These are phyloP conservation scores for Notarius quadriscutis DNA, from an alignment of 2,113 vertebrate genomes.

Conservation along the genomic window DNA sequence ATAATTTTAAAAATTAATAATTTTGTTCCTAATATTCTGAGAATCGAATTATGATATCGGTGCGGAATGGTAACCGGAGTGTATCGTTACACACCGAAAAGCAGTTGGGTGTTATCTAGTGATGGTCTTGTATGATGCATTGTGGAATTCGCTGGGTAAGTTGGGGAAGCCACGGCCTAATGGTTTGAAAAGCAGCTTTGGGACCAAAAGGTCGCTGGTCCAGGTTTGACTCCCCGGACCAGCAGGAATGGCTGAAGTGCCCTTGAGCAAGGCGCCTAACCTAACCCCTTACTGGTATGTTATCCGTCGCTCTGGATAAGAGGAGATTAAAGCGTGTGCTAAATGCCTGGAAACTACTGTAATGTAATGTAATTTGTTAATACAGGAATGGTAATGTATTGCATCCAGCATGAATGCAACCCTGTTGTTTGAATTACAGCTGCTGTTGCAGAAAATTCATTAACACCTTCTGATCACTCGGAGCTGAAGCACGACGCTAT, in stretches of 20 bases:
- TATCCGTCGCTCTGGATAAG: too few species aligned
- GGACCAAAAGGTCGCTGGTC: too few species aligned
- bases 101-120: neutral
- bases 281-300: too few species aligned
- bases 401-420: neutral
- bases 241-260: too few species aligned
- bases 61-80: neutral
- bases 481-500: neutral
- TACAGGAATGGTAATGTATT: neutral
- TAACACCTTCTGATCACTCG: neutral
- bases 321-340: too few species aligned
- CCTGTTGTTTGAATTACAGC: neutral
- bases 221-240: too few species aligned
- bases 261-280: too few species aligned
- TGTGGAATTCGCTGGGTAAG: neutral
- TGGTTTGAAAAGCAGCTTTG: too few species aligned
- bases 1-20: too few species aligned
- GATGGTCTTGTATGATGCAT: neutral
- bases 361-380: neutral
- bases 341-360: too few species aligned
- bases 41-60: neutral
- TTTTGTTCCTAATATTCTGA: neutral
- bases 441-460: neutral
- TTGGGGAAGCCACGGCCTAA: too few species aligned
- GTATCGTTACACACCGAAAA: neutral